A percentile compares a stretch with the other conserved stretches of the same genome.
Conservation (phyloP, 2,888 invertebrate genomes). For the Auanema sp. region DNA sequence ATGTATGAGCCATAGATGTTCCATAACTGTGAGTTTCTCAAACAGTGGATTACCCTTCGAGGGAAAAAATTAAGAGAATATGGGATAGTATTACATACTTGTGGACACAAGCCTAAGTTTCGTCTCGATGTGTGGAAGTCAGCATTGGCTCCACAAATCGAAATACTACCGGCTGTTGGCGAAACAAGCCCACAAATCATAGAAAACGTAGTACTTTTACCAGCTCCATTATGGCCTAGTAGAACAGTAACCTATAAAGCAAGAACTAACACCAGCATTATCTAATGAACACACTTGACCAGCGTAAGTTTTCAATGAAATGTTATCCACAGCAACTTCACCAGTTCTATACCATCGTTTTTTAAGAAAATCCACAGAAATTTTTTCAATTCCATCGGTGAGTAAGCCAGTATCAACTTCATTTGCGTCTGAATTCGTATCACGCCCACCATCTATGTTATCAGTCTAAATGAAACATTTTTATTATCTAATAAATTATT, state of each 20-base stretch:
- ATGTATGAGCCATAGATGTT: constrained; percentile 56
- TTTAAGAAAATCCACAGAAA: constrained; percentile 43
- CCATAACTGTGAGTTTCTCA: constrained; percentile 52
- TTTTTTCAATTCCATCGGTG: constrained; percentile 35
- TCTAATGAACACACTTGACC: constrained; percentile 41
- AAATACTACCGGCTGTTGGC: constrained; percentile 34
- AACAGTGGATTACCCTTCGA: constrained; percentile 52
- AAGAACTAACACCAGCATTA: too few relatives aligned
- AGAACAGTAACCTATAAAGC: constrained; percentile 51
- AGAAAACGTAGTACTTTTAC: constrained; percentile 53
- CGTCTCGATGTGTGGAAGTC: too few relatives aligned
- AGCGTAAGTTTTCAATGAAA: constrained; percentile 50
- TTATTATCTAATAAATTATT: too few relatives aligned
- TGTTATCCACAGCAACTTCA: constrained; percentile 54
- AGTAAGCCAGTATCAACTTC: constrained; percentile 42
- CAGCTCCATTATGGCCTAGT: constrained; percentile 63
- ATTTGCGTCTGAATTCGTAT: constrained; percentile 20
- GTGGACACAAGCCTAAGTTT: too few relatives aligned
- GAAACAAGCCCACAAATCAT: constrained; percentile 50
- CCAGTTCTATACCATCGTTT: constrained; percentile 53
- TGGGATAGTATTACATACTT: too few relatives aligned
- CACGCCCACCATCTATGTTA: neutral
- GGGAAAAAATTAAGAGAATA: neutral
- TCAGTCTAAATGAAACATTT: too few relatives aligned
- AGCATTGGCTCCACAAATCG: too few relatives aligned